These are phyloP conservation scores for Rhinoderma darwinii DNA, from an alignment of 2,113 vertebrate genomes.

Conservation along the genomic window DNA sequence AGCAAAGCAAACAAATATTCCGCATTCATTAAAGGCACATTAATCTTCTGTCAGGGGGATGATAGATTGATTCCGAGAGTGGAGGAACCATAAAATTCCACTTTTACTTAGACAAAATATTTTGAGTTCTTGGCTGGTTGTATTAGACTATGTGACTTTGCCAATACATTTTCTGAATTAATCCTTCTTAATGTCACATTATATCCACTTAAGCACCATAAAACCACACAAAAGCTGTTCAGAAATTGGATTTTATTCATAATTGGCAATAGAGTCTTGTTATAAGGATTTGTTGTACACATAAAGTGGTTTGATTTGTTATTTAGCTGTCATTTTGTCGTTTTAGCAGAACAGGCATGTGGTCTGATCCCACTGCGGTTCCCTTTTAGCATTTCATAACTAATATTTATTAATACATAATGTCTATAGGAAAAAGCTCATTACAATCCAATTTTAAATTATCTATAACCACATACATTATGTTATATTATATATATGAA, in stretches of 20 bases:
- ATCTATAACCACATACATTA: neutral
- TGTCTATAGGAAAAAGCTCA: too few species aligned
- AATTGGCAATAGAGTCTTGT: neutral
- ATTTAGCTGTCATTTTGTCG: neutral
- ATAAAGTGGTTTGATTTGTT: neutral
- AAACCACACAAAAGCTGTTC: neutral
- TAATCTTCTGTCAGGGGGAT: neutral
- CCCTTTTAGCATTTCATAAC: neutral
- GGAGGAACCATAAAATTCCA: neutral
- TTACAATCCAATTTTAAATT: neutral
- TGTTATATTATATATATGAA: too few species aligned
- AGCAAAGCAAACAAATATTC: conserved; percentile 1
- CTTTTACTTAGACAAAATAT: neutral
- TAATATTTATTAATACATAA: neutral
- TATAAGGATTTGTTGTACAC: neutral
- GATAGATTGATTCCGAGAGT: neutral
- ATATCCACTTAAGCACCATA: neutral
- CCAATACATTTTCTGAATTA: neutral
- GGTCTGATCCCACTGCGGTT: neutral
- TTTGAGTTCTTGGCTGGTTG: neutral
- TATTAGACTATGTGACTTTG: neutral
- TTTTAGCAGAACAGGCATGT: neutral
- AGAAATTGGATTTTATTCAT: neutral
- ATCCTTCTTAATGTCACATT: neutral
- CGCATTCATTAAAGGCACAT: neutral